These are phyloP conservation scores for Anarsia innoxiella DNA, from an alignment of 2,888 invertebrate species.

Conservation along the genomic window DNA sequence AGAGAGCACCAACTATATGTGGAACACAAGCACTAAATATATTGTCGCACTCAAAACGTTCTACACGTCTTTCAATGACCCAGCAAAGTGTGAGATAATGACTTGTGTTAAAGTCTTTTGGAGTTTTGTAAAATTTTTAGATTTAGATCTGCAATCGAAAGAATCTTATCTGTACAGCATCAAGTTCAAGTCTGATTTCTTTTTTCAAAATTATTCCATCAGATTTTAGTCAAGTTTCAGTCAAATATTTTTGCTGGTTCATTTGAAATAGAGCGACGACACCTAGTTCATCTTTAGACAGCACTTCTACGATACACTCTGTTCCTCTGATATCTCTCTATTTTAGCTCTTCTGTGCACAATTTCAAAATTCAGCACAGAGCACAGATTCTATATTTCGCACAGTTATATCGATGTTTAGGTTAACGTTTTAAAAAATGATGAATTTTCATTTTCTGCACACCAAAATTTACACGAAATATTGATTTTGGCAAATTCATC, in stretches of 20 bases:
- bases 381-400: slow-evolving; percentile 42
- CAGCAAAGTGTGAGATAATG: not conserved
- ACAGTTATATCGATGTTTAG: slow-evolving; percentile 47
- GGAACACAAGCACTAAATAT: slow-evolving; percentile 39
- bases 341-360: slow-evolving; percentile 49
- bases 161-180: too few species aligned
- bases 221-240: not conserved
- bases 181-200: too few species aligned
- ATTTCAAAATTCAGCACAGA: slow-evolving; percentile 42
- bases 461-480: too few species aligned
- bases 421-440: slow-evolving; percentile 17
- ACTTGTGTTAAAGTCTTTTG: not conserved
- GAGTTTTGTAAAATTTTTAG: slow-evolving; percentile 1
- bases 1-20: slow-evolving; percentile 58
- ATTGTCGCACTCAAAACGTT: slow-evolving; percentile 16
- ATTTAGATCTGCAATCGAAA: too few species aligned
- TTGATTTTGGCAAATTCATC: slow-evolving; percentile 28
- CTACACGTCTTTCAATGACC: slow-evolving; percentile 2
- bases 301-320: slow-evolving; percentile 48
- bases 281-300: slow-evolving; percentile 40
- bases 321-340: slow-evolving; percentile 31
- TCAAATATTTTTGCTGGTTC: not conserved
- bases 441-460: slow-evolving; percentile 18
- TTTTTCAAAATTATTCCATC: not conserved
- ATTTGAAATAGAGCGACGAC: slow-evolving; percentile 4